Conservation (phyloP, 1,140 invertebrate species). For the Pogonognathellus flavescens region DNA sequence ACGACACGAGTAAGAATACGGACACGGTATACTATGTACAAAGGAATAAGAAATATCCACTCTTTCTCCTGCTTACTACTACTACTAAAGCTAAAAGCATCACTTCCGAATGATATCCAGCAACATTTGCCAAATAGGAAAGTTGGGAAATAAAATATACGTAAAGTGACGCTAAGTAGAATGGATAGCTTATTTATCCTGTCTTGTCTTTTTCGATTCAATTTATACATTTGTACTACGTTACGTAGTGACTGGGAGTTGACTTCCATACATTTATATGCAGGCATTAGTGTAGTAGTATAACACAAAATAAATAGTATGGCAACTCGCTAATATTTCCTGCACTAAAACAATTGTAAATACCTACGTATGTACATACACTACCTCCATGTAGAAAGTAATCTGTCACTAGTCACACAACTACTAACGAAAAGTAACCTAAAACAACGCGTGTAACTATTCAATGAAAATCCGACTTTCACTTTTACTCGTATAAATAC, state of each 20-base stretch:
- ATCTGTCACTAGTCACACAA: neutral
- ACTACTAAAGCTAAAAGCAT: slow-evolving; percentile 5
- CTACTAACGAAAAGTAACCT: slow-evolving; percentile 3
- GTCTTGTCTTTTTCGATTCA: slow-evolving; percentile 41
- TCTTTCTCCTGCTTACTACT: too few relatives aligned
- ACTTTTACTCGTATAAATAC: neutral
- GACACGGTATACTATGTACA: neutral
- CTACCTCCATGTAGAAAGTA: neutral
- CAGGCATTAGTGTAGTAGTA: neutral
- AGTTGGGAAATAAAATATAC: slow-evolving; percentile 18
- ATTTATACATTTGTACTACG: slow-evolving; percentile 35
- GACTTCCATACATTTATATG: neutral
- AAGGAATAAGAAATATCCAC: slow-evolving; percentile 7
- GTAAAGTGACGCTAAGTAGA: slow-evolving; percentile 24
- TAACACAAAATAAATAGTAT: neutral
- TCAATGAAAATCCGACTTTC: slow-evolving; percentile 13
- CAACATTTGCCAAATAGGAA: slow-evolving; percentile 3
- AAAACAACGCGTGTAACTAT: neutral
- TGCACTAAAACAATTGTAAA: neutral
- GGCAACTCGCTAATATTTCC: slow-evolving; percentile 8
- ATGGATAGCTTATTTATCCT: slow-evolving; percentile 43
- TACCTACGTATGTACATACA: neutral
- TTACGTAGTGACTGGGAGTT: neutral
- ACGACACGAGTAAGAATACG: neutral
- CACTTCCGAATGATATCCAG: neutral